These are phyloP conservation scores for Haliclona indistincta DNA, from an alignment of 37 sponge, comb jelly and placozoan species.

Conservation along the genomic window DNA sequence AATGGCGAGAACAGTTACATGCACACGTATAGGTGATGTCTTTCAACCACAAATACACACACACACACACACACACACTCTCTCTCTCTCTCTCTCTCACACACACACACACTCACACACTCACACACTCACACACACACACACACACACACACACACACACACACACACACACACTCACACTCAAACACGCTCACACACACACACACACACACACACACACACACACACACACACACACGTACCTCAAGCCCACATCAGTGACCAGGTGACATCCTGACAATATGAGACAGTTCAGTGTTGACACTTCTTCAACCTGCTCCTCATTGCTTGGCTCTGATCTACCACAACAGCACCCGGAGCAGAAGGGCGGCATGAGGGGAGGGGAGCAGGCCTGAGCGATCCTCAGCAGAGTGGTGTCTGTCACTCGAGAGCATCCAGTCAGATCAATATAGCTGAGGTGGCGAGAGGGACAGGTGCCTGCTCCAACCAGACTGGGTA, in stretches of 20 bases:
- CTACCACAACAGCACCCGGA: not conserved
- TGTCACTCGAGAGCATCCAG: slow-evolving; percentile 64
- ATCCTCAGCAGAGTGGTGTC: slow-evolving; percentile 68
- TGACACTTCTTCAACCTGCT: not conserved
- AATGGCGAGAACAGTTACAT: too few species aligned
- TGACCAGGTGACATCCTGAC: slow-evolving; percentile 76
- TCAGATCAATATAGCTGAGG: slow-evolving; percentile 59
- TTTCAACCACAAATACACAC: too few species aligned
- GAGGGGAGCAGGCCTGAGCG: slow-evolving; percentile 52
- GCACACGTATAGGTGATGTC: too few species aligned
- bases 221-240: slow-evolving; percentile 11
- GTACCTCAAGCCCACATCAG: slow-evolving; percentile 79
- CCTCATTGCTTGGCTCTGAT: not conserved
- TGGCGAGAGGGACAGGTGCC: not conserved
- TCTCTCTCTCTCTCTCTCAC: too few species aligned
- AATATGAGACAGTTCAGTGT: slow-evolving; percentile 53
- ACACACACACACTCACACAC: too few species aligned
- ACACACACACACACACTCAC: not conserved
- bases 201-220: too few species aligned
- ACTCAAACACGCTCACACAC: too few species aligned
- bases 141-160: too few species aligned
- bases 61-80: too few species aligned
- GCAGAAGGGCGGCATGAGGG: not conserved
- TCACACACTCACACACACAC: too few species aligned
- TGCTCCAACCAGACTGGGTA: not conserved